phyloP scores from a whole-genome alignment of 2,113 vertebrate species.

The Psittacula cyanocephala region DNA sequence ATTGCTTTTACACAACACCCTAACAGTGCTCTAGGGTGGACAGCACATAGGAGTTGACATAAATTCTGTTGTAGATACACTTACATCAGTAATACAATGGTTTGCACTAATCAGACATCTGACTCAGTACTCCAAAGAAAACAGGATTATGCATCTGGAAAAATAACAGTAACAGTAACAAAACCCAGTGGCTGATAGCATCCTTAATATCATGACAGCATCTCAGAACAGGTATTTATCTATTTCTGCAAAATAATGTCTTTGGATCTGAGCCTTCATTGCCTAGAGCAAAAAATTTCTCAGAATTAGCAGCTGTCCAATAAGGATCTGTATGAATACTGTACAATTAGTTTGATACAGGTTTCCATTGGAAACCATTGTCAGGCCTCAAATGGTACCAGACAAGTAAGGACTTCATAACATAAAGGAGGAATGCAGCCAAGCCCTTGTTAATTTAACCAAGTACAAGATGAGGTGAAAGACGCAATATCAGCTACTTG shows the following conservation, averaged over 20 bases:
- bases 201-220: not conserved
- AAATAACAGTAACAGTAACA: not conserved
- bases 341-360: not conserved
- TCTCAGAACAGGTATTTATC: not conserved
- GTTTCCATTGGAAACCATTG: not conserved
- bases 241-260: not conserved
- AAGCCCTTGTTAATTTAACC: slow-evolving; percentile 6
- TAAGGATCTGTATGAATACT: not conserved
- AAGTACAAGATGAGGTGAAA: slow-evolving; percentile 13
- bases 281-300: not conserved
- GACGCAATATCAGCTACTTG: not conserved
- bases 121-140: not conserved
- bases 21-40: not conserved
- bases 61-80: not conserved
- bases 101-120: not conserved
- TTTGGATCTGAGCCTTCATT: not conserved
- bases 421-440: not conserved
- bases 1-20: not conserved
- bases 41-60: not conserved
- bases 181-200: not conserved
- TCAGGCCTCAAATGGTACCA: not conserved
- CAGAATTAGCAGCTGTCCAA: not conserved
- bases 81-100: not conserved
- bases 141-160: not conserved
- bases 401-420: slow-evolving; percentile 4